Conservation (phyloP, 1,140 invertebrate genomes). For the Oncopodura yosiiana region DNA sequence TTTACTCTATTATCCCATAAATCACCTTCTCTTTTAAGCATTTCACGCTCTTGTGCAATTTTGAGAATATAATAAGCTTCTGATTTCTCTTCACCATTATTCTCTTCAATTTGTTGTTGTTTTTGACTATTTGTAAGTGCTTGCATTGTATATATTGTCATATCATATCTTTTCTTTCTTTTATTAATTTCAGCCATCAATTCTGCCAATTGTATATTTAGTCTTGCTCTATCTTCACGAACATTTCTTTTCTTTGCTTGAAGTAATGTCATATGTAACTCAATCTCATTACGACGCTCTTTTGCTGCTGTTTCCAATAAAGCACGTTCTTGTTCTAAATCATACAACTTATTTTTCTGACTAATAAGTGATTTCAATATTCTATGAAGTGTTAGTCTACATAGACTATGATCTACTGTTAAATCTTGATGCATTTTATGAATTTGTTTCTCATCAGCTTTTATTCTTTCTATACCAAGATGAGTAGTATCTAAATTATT, state of each 20-base stretch:
- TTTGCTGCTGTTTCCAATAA: constrained; percentile 21
- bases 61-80: constrained; percentile 58
- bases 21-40: constrained; percentile 50
- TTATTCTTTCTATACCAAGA: too few relatives aligned
- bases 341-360: too few relatives aligned
- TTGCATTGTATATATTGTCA: constrained; percentile 41
- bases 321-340: too few relatives aligned
- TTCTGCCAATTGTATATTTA: constrained; percentile 47
- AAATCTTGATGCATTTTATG: too few relatives aligned
- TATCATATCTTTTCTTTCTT: constrained; percentile 44
- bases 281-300: constrained; percentile 22
- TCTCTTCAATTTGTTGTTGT: constrained; percentile 22
- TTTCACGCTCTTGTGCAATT: constrained; percentile 32
- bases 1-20: constrained; percentile 54
- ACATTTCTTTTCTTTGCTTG: constrained; percentile 44
- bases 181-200: constrained; percentile 50
- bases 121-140: constrained; percentile 36
- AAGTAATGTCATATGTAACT: constrained; percentile 16
- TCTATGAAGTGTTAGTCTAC: too few relatives aligned
- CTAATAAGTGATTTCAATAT: too few relatives aligned
- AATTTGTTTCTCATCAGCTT: too few relatives aligned
- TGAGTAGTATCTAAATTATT: too few relatives aligned
- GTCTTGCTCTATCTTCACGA: constrained; percentile 48
- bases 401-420: too few relatives aligned
- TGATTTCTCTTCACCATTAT: constrained; percentile 49